Evolutionary conservation across 2,888 invertebrate species (phyloP), one percentile per base, ranked within the genome.

Genomic region (Vesta saturnalis): DNA sequence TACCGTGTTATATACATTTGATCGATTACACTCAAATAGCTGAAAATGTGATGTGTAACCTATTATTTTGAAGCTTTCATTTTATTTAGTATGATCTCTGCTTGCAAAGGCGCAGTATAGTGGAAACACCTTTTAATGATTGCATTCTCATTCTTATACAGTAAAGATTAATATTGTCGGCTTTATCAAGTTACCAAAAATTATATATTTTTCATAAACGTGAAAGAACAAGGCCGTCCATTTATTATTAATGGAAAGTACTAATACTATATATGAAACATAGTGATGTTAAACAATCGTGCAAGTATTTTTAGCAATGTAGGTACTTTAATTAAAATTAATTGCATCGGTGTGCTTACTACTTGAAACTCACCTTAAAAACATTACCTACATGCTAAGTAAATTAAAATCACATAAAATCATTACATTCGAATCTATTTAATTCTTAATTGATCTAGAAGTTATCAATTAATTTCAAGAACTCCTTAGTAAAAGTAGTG

Each of bases 181-280:
- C n/a, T n/a, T n/a, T n/a, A n/a, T n/a, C n/a, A n/a, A n/a, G n/a
- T n/a, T n/a, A n/a, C n/a, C n/a, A n/a, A n/a, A n/a, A n/a, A n/a
- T 39, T 39, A n/a, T n/a, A 39, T 39, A n/a, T 10, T 39, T 2
- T 39, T n/a, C 39, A 39, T n/a, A 52, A 19, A 52, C 52, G 52
- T 52, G 52, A 52, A 52, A 52, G 52, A 19, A 52, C 52, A 52
- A 52, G 52, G 52, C n/a, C 39, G 2, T n/a, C 3, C 8, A 39
- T n/a, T n/a, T 39, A 39, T 39, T 39, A 39, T 39, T 39, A 39
- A 10, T 39, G 12, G 39, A 39, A 39, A 39, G 39, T 39, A 39
- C 39, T 39, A n/a, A 10, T 3, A n/a, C 39, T 8, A 39, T n/a
- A 39, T n/a, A 39, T 39, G n/a, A 39, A 23, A 39, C n/a, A n/a